phyloP scores from a whole-genome alignment of 1,140 invertebrate species.

The Sipha flava region DNA sequence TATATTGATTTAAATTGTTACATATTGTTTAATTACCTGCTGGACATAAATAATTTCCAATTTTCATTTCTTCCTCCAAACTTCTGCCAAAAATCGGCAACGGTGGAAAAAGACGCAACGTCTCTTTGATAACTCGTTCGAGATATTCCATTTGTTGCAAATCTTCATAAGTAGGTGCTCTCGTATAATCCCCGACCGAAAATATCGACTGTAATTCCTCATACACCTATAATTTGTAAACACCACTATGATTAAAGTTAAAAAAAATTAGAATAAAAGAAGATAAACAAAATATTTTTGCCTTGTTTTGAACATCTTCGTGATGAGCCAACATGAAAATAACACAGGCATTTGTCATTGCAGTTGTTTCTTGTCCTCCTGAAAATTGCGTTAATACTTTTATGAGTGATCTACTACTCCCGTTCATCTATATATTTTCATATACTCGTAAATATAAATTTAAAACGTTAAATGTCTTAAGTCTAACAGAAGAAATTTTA shows the following conservation, averaged over 20 bases:
- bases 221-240: conserved; percentile 39
- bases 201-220: conserved; percentile 50
- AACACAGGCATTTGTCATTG: neutral
- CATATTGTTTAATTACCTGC: neutral
- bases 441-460: neutral
- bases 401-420: neutral
- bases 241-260: neutral
- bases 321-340: conserved; percentile 35
- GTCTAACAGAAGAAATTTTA: too few relatives aligned
- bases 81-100: conserved; percentile 50
- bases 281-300: neutral
- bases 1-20: neutral
- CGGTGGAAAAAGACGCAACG: conserved; percentile 52
- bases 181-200: conserved; percentile 38
- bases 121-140: conserved; percentile 56
- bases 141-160: conserved; percentile 51
- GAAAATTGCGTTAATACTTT: neutral
- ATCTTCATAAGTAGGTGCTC: conserved; percentile 45
- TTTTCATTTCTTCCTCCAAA: conserved; percentile 44
- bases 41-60: conserved; percentile 20
- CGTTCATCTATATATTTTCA: neutral
- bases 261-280: conserved; percentile 44
- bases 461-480: too few relatives aligned
- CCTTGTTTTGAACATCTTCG: conserved; percentile 34
- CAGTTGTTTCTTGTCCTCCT: conserved; percentile 34